Evolutionary conservation across 2,113 vertebrate species (phyloP).

Genomic region (Danionella cerebrum): DNA sequence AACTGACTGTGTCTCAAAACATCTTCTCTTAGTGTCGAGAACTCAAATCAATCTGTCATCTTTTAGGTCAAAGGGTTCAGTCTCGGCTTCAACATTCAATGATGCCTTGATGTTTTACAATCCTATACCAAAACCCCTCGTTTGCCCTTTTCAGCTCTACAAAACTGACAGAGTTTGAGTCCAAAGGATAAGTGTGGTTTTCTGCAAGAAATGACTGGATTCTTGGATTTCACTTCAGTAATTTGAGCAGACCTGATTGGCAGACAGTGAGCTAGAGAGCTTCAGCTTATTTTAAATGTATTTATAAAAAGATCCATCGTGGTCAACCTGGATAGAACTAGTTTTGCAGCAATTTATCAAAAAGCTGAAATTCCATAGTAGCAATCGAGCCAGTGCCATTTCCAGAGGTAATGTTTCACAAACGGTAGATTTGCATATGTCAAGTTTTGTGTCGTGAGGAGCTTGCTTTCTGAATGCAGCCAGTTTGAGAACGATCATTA

Average conservation of each 20-base stretch:
- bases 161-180: background rate
- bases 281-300: background rate
- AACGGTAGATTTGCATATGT: no score
- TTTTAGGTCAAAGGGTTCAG: background rate
- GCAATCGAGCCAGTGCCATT: no score
- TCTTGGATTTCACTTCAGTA: background rate
- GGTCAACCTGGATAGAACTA: no score
- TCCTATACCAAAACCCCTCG: background rate
- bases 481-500: no score
- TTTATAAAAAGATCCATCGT: no score
- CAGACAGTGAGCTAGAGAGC: background rate
- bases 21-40: background rate
- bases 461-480: no score
- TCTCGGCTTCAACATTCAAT: background rate
- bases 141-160: conserved; percentile 4
- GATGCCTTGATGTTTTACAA: conserved; percentile 2
- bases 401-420: no score
- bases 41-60: background rate
- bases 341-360: no score
- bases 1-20: background rate
- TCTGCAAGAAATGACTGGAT: background rate
- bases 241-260: background rate
- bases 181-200: background rate
- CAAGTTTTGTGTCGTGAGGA: no score
- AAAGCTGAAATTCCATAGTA: no score